phyloP scores from a whole-genome alignment of 1,140 invertebrate species.

The Cherax quadricarinatus region DNA sequence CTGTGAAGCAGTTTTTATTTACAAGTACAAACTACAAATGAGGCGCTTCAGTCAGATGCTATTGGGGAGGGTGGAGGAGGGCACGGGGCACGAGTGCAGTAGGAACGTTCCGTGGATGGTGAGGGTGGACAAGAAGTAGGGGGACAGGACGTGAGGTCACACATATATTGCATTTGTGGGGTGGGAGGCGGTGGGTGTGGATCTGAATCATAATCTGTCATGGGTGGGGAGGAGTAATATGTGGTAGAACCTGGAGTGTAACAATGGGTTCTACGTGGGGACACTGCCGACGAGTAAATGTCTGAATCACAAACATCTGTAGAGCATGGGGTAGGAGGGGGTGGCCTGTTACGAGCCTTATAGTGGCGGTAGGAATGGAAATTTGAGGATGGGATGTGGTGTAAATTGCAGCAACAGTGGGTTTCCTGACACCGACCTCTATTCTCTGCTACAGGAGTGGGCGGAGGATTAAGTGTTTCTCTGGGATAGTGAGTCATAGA shows the following conservation, averaged over 20 bases:
- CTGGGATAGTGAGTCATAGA: constrained; percentile 84
- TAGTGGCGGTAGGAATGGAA: constrained; percentile 83
- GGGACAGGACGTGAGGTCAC: constrained; percentile 55
- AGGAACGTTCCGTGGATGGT: constrained; percentile 55
- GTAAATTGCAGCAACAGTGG: constrained; percentile 74
- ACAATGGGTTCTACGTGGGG: constrained; percentile 77
- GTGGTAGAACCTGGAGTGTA: constrained; percentile 70
- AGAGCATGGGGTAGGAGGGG: constrained; percentile 94
- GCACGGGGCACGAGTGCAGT: constrained; percentile 76
- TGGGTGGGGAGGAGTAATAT: constrained; percentile 72
- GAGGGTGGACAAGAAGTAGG: constrained; percentile 54
- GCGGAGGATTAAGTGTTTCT: constrained; percentile 92
- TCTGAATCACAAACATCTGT: constrained; percentile 87
- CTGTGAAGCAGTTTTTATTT: constrained; percentile 35
- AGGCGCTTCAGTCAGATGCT: constrained; percentile 55
- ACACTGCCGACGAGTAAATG: constrained; percentile 76
- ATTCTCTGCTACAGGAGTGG: constrained; percentile 86
- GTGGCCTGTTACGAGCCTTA: constrained; percentile 88
- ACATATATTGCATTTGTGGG: constrained; percentile 60
- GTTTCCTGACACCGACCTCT: constrained; percentile 79
- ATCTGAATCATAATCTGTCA: constrained; percentile 65
- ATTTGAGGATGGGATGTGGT: constrained; percentile 59
- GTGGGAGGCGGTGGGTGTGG: constrained; percentile 60
- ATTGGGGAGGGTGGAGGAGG: constrained; percentile 70
- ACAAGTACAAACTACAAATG: constrained; percentile 17